phyloP scores from a whole-genome alignment of 2,888 invertebrate species.

The Pherbina coryleti region DNA sequence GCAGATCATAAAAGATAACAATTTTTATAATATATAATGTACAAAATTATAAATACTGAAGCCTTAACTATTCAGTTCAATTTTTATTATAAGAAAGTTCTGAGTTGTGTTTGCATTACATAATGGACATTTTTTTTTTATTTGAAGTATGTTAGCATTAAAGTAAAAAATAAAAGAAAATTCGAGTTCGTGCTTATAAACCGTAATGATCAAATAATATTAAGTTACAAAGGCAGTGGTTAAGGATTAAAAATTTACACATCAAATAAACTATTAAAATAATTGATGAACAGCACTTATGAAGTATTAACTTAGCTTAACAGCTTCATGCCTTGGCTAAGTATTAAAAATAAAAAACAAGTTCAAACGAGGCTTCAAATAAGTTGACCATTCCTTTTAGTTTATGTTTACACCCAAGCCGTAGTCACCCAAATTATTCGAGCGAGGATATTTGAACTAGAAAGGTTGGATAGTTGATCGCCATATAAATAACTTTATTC shows the following conservation, averaged over 20 bases:
- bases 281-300: no score
- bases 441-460: no score
- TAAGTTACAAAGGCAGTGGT: background rate
- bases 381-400: no score
- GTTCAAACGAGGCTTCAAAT: no score
- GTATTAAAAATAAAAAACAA: no score
- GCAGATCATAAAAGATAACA: background rate
- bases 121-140: background rate
- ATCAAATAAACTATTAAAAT: no score
- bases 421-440: no score
- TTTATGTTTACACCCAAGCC: background rate
- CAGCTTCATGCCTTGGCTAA: no score
- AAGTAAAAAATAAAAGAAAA: background rate
- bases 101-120: conserved; percentile 34
- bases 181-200: background rate
- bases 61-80: conserved; percentile 61
- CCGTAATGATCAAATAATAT: background rate
- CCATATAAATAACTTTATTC: no score
- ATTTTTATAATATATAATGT: conserved; percentile 4
- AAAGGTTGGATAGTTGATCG: no score
- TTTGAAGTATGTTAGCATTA: background rate
- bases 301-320: no score
- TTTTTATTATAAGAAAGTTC: conserved; percentile 37
- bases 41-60: conserved; percentile 48
- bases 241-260: background rate